Percentiles rank a stretch among this genome's conserved stretches.
Evolutionary conservation across 2,113 vertebrate species (phyloP).

Genomic region (Hylia prasina): DNA sequence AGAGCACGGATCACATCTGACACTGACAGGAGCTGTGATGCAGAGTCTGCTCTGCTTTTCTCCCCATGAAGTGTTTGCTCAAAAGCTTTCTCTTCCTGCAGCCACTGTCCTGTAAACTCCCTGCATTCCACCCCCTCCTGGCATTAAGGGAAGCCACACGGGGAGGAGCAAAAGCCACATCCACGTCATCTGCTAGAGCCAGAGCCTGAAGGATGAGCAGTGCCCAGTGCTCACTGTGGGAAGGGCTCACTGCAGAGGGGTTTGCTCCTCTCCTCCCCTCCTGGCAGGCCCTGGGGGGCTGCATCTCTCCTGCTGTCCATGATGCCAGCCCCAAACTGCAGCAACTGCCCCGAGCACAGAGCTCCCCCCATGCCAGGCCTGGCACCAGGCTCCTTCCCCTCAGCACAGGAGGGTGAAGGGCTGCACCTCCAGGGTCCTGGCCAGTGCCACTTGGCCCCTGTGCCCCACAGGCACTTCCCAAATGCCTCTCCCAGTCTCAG

Average conservation of each 20-base stretch:
- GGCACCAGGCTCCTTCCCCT: not conserved
- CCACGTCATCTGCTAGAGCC: not conserved
- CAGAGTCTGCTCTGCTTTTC: not conserved
- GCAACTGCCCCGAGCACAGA: not conserved
- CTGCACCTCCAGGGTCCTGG: not conserved
- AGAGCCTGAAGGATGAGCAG: not conserved
- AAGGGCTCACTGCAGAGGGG: not conserved
- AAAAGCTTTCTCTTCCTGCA: not conserved
- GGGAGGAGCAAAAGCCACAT: not conserved
- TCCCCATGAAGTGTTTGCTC: fast-evolving
- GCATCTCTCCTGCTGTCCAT: not conserved
- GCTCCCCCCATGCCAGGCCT: not conserved
- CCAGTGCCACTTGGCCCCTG: not conserved
- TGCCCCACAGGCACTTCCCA: not conserved
- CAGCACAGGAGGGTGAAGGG: not conserved
- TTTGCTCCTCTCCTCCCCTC: not conserved
- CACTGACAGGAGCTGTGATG: fast-evolving
- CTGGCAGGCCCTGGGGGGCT: not conserved
- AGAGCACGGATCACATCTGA: not conserved
- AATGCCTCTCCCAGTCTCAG: not conserved
- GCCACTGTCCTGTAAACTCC: not conserved
- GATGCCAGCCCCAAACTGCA: not conserved
- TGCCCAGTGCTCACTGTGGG: not conserved
- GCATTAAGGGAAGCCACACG: not conserved
- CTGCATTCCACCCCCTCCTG: not conserved